Evolutionary conservation across 2,797 vertebrate genomes (phyloP).

Genomic region (Sternotherus odoratus): DNA sequence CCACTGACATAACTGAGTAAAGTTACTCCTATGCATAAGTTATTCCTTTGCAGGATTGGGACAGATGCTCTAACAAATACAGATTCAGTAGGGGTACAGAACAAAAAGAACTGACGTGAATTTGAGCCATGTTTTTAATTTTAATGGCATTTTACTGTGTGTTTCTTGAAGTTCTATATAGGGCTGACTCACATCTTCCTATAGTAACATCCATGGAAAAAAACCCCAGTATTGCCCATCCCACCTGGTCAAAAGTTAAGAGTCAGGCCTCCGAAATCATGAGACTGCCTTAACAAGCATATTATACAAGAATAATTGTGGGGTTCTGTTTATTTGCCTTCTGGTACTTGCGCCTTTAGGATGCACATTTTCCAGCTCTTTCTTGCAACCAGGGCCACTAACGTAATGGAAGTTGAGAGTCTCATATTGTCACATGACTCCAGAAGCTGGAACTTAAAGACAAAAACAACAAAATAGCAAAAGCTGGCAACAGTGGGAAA

Average conservation of each 20-base stretch:
- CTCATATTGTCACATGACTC: neutral
- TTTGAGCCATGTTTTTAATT: neutral
- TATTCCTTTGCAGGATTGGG: neutral
- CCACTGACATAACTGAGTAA: neutral
- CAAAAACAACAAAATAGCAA: neutral
- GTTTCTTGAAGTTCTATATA: neutral
- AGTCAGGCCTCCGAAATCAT: neutral
- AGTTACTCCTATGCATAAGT: neutral
- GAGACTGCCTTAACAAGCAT: neutral
- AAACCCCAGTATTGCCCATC: neutral
- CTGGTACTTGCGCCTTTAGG: neutral
- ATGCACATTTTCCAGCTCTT: neutral
- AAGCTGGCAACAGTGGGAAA: neutral
- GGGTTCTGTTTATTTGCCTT: neutral
- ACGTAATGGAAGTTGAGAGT: neutral
- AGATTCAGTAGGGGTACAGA: neutral
- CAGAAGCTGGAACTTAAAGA: neutral
- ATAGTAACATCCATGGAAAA: neutral
- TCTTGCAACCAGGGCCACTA: neutral
- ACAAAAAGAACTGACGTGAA: slow-evolving; percentile 16
- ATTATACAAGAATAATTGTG: neutral
- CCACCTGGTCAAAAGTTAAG: neutral
- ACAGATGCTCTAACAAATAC: neutral
- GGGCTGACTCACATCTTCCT: neutral
- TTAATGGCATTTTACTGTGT: neutral